These are phyloP conservation scores for Natrix natrix DNA, from an alignment of 2,797 vertebrate species.

Conservation along the genomic window DNA sequence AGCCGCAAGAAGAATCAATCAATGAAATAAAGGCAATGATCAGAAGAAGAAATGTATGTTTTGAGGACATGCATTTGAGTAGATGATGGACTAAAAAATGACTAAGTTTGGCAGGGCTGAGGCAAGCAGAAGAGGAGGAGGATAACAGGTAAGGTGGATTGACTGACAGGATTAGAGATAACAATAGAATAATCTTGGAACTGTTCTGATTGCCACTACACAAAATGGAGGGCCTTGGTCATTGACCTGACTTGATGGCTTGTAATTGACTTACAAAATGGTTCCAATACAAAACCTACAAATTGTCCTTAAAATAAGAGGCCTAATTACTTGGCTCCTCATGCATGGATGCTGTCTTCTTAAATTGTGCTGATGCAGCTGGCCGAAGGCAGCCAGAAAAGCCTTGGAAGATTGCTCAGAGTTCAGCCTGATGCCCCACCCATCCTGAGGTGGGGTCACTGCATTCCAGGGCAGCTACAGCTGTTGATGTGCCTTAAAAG, in stretches of 20 bases:
- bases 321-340: constrained; percentile 37
- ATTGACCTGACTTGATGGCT: background rate
- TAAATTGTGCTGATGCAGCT: background rate
- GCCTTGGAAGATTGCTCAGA: background rate
- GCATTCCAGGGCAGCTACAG: constrained; percentile 30
- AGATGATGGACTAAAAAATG: background rate
- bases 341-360: background rate
- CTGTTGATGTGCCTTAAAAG: constrained; percentile 22
- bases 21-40: background rate
- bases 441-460: constrained; percentile 16
- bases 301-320: background rate
- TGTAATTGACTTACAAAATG: background rate
- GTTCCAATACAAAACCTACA: background rate
- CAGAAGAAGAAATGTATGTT: background rate
- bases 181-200: background rate
- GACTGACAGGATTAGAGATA: background rate
- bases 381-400: background rate
- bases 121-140: background rate
- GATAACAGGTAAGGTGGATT: background rate
- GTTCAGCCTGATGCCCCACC: background rate
- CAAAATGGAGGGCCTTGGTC: background rate
- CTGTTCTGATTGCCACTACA: background rate
- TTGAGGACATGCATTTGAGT: background rate
- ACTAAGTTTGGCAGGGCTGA: background rate
- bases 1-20: background rate